Conservation (phyloP, 2,797 vertebrate genomes). For the Pteronotus mesoamericanus region DNA sequence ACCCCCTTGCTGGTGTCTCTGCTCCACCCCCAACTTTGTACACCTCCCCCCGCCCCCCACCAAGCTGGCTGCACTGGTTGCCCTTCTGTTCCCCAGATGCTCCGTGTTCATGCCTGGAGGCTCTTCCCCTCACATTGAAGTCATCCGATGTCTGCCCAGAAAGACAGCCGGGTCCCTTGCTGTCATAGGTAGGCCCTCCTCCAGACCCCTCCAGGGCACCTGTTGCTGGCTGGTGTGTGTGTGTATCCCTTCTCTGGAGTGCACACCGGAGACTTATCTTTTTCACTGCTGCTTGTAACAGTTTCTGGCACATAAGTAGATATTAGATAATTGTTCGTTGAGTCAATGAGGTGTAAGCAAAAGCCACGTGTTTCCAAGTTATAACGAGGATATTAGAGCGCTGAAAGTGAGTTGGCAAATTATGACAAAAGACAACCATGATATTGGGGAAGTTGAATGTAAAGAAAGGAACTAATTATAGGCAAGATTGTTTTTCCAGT, state of each 20-base stretch:
- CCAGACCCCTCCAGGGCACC: too few species aligned
- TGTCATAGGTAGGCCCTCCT: background rate
- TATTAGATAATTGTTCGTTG: background rate
- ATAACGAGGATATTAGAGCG: background rate
- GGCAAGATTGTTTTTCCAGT: background rate
- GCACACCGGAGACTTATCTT: background rate
- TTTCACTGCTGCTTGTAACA: background rate
- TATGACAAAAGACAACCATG: background rate
- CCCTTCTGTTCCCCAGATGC: background rate
- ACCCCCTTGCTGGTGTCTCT: too few species aligned
- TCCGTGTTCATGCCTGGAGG: background rate
- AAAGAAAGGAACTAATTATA: background rate
- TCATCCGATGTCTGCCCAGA: background rate
- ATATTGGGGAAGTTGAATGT: background rate
- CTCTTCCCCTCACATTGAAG: background rate
- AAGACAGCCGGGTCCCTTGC: fast-evolving
- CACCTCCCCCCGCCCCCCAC: background rate
- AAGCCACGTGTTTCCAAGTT: background rate
- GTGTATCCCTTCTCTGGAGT: background rate
- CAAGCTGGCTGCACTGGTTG: background rate
- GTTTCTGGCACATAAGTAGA: background rate
- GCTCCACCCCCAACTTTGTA: fast-evolving
- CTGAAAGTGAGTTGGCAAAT: background rate
- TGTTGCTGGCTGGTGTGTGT: background rate
- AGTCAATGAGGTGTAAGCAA: background rate